Conservation (phyloP, 2,888 invertebrate species). For the Clunio marinus region DNA sequence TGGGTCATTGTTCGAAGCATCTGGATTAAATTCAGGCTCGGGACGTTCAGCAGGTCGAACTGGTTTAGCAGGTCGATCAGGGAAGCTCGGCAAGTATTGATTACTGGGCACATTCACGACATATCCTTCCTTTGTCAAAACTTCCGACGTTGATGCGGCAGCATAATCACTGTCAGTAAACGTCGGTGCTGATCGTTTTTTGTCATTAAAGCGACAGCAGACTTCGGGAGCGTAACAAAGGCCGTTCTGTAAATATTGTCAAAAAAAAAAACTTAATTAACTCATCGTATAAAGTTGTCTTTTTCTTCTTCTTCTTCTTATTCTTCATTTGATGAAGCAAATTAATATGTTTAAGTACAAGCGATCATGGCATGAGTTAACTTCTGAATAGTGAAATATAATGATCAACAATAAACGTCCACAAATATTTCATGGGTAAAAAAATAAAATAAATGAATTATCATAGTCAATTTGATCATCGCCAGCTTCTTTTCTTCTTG, state of each 20-base stretch:
- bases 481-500: too few relatives aligned
- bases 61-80: too few relatives aligned
- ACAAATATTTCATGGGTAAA: not conserved
- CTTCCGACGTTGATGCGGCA: constrained; percentile 40
- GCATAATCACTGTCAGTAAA: constrained; percentile 42
- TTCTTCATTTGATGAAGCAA: too few relatives aligned
- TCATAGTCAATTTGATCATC: not conserved
- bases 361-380: not conserved
- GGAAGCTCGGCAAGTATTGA: constrained; percentile 43
- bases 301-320: too few relatives aligned
- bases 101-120: constrained; percentile 48
- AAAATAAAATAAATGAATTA: too few relatives aligned
- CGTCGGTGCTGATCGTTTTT: constrained; percentile 41
- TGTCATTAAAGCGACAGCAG: constrained; percentile 46
- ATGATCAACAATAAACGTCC: not conserved
- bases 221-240: constrained; percentile 49
- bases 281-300: too few relatives aligned
- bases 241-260: constrained; percentile 47
- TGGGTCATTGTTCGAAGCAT: constrained; percentile 38
- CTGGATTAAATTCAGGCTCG: constrained; percentile 41
- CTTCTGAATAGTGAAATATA: not conserved
- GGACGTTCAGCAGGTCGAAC: too few relatives aligned
- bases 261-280: too few relatives aligned
- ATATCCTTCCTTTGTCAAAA: constrained; percentile 49
- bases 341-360: not conserved